Conservation (phyloP, 2,113 vertebrate species). For the Ia io region DNA sequence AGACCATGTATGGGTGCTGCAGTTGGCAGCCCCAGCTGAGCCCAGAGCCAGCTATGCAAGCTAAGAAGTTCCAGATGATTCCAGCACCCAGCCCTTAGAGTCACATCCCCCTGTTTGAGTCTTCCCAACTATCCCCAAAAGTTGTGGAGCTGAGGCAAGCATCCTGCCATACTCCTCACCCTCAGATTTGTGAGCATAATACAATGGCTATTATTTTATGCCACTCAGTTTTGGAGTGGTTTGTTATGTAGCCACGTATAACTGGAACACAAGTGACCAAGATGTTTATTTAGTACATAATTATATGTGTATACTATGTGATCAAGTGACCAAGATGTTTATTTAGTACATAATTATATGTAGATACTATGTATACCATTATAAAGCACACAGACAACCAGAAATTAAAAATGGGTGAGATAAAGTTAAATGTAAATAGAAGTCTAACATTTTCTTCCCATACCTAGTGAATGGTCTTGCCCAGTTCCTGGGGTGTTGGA, state of each 20-base stretch:
- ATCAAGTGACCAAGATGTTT: background rate
- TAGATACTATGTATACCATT: background rate
- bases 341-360: background rate
- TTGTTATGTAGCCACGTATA: background rate
- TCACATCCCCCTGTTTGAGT: background rate
- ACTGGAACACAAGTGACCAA: background rate
- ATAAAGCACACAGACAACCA: background rate
- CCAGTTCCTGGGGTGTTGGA: background rate
- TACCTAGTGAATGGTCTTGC: background rate
- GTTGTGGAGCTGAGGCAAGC: background rate
- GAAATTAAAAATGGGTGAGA: conserved; percentile 25
- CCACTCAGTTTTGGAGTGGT: background rate
- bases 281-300: background rate
- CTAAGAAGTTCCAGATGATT: background rate
- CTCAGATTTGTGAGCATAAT: background rate
- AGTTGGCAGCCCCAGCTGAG: background rate
- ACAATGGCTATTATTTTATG: background rate
- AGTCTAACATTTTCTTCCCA: background rate
- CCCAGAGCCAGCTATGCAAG: background rate
- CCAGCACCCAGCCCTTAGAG: background rate
- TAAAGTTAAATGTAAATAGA: background rate
- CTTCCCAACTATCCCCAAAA: background rate
- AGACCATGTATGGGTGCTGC: background rate
- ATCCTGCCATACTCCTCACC: background rate
- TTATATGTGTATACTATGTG: background rate